Evolutionary conservation across 1,140 invertebrate species (phyloP).

Genomic region (Cherax destructor): DNA sequence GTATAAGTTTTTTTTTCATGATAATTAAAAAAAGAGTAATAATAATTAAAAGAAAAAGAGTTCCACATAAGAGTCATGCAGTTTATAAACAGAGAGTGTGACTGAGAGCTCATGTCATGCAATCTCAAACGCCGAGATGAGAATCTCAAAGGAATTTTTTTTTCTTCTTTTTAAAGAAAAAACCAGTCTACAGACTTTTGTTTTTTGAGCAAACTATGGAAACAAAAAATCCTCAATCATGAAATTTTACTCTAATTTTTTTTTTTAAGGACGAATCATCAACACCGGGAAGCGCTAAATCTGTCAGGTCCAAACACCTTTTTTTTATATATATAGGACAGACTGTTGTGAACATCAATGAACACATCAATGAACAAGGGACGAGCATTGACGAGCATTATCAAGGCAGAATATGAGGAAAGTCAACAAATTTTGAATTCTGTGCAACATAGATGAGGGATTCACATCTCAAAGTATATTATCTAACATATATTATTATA

Average conservation of each 20-base stretch:
- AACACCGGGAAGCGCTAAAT: no score
- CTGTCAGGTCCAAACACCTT: no score
- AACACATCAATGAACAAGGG: background rate
- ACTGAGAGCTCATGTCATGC: background rate
- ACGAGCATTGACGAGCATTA: background rate
- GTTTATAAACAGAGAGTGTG: no score
- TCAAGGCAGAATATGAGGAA: background rate
- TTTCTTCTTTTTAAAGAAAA: background rate
- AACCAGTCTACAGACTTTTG: background rate
- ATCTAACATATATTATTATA: slow-evolving; percentile 8
- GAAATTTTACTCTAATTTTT: background rate
- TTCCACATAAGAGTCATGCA: background rate
- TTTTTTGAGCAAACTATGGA: background rate
- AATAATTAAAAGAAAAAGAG: background rate
- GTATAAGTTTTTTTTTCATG: background rate
- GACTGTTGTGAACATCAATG: no score
- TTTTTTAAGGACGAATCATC: background rate
- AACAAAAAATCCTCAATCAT: background rate
- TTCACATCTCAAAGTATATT: slow-evolving; percentile 14
- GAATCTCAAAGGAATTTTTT: slow-evolving; percentile 1
- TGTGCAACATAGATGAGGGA: background rate
- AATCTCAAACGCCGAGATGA: slow-evolving; percentile 33
- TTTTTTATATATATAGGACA: no score
- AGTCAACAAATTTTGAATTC: background rate
- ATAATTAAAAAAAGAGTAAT: background rate